Evolutionary conservation across 2,888 invertebrate species (phyloP).

Genomic region (Acanthopleura granulata): DNA sequence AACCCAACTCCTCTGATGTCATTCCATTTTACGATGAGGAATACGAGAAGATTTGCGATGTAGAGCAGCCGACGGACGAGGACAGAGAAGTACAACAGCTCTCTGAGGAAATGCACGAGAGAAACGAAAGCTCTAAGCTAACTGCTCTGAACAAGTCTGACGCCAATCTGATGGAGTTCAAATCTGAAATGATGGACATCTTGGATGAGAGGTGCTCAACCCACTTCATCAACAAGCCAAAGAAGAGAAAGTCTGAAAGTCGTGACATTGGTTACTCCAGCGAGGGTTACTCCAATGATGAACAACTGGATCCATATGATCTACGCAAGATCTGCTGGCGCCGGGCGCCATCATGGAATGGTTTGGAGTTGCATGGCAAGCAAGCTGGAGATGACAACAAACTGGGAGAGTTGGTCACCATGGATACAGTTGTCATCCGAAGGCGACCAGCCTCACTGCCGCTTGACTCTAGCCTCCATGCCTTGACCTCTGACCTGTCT

Average conservation of each 20-base stretch:
- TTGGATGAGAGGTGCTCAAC: neutral
- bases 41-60: conserved; percentile 36
- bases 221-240: neutral
- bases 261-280: conserved; percentile 69
- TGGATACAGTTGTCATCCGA: neutral
- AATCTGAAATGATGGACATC: conserved; percentile 11
- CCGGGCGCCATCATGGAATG: neutral
- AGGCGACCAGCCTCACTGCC: neutral
- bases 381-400: neutral
- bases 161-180: neutral
- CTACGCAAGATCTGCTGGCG: neutral
- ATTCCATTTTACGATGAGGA: conserved; percentile 40
- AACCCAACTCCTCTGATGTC: conserved; percentile 28
- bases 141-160: neutral
- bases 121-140: neutral
- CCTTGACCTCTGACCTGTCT: neutral
- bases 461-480: neutral
- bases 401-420: neutral
- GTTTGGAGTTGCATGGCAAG: neutral
- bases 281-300: conserved; percentile 68
- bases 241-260: conserved; percentile 23
- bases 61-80: neutral
- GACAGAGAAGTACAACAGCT: neutral
- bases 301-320: conserved; percentile 28
- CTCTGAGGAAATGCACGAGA: neutral